Base-by-base conservation (phyloP, 2,888 invertebrate species). In the Pyrgus malvae region DNA sequence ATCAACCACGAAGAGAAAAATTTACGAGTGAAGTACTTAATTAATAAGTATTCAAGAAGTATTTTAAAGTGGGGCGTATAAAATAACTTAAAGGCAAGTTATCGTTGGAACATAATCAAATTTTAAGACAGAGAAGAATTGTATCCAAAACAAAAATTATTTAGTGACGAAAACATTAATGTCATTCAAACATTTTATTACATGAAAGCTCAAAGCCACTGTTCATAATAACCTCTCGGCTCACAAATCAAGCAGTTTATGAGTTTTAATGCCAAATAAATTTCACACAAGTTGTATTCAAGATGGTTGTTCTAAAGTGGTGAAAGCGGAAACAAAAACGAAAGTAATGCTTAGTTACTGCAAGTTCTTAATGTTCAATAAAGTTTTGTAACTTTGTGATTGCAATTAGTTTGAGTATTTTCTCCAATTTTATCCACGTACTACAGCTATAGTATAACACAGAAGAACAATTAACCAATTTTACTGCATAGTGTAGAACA, bases 161-260 rank as follows among this genome's bases (percentile, higher is more conserved):
- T 65, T 59, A 62, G 64, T 71, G 63, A 62, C 64, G 63, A 63
- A 67, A 66, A 61, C 70, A 74, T 83, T 76, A 77, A 80, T 76
- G 78, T 80, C 77, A 70, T 74, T 78, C 78, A 70, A 76, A 80
- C 78, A 82, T 75, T 80, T 84, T 84, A 84, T 82, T 73, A 72
- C 70, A 68, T 66, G 69, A 69, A 70, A 70, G 71, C 73, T 68
- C 76, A 79, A 83, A 78, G 76, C 63, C 68, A 73, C 68, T 69
- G 70, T 73, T 75, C 73, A 73, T 80, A 78, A 80, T 78, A 79
- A 78, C 75, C 63, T 67, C 70, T 64, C 68, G 68, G 68, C 69
- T 65, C 69, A 80, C 84, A 82, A 83, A 82, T 84, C 76, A 76
- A 66, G 64, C 75, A 69, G 66, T 85, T 86, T 85, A 85, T 76